Percentiles rank a stretch among this genome's conserved stretches.
Conservation (phyloP, 1,140 invertebrate genomes). For the Trichogramma pretiosum region DNA sequence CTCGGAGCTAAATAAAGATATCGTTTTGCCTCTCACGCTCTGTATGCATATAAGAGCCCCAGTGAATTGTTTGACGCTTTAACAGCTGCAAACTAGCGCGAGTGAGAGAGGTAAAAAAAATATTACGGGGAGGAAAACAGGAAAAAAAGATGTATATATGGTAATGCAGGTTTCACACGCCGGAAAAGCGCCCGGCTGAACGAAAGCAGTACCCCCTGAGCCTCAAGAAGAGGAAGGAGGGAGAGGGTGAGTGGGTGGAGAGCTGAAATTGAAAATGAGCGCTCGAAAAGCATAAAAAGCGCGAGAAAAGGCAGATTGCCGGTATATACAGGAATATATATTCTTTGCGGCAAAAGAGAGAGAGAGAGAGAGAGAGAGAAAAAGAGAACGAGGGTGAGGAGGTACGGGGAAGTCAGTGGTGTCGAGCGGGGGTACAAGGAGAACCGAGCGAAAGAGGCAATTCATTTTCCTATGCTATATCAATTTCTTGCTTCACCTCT, state of each 20-base stretch:
- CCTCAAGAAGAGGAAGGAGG: slow-evolving; percentile 7
- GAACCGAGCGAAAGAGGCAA: slow-evolving; percentile 39
- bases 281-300: slow-evolving; percentile 44
- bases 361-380: neutral
- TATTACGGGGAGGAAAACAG: slow-evolving; percentile 18
- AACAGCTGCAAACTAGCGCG: too few relatives aligned
- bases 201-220: too few relatives aligned
- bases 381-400: neutral
- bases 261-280: slow-evolving; percentile 46
- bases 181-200: slow-evolving; percentile 30
- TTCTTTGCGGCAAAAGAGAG: neutral
- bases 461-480: slow-evolving; percentile 49
- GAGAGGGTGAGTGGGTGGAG: slow-evolving; percentile 21
- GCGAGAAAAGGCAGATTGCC: slow-evolving; percentile 43
- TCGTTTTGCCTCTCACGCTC: too few relatives aligned
- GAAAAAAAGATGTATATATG: slow-evolving; percentile 26
- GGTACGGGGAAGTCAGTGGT: neutral
- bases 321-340: slow-evolving; percentile 31
- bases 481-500: slow-evolving; percentile 48
- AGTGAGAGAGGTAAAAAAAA: slow-evolving; percentile 19
- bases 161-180: slow-evolving; percentile 43
- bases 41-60: too few relatives aligned
- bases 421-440: slow-evolving; percentile 16
- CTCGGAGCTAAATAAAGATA: too few relatives aligned
- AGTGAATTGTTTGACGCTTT: too few relatives aligned